Conservation (phyloP, 2,113 vertebrate species). For the Excalfactoria chinensis region DNA sequence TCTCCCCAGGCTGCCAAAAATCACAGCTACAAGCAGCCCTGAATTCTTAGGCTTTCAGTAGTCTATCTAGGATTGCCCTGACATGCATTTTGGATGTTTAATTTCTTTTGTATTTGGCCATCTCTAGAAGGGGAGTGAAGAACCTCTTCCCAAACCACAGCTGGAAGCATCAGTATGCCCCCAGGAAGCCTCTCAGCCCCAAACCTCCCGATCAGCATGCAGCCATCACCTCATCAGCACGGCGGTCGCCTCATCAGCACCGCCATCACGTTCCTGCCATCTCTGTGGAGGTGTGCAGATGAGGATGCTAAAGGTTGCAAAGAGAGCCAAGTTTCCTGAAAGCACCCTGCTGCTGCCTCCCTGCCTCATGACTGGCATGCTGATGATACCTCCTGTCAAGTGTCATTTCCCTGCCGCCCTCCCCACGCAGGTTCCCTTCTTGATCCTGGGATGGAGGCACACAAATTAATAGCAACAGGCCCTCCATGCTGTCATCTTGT, state of each 20-base stretch:
- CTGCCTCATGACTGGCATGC: slow-evolving; percentile 28
- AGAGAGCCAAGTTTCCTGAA: slow-evolving; percentile 21
- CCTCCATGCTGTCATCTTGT: rapidly evolving
- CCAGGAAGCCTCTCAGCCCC: not conserved
- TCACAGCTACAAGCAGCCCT: not conserved
- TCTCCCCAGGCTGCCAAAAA: slow-evolving; percentile 28
- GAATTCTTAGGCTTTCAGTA: not conserved
- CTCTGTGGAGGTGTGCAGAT: not conserved
- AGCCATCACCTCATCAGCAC: too few species aligned
- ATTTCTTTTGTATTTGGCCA: slow-evolving; percentile 6
- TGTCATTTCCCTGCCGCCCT: not conserved
- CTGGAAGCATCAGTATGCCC: not conserved
- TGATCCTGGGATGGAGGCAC: not conserved
- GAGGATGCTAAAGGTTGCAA: slow-evolving; percentile 24
- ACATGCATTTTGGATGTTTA: not conserved
- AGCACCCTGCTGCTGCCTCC: slow-evolving; percentile 28
- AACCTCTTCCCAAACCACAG: not conserved
- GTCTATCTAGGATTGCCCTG: not conserved
- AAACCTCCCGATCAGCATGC: not conserved
- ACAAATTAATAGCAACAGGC: not conserved
- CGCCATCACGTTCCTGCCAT: not conserved
- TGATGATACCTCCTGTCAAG: not conserved
- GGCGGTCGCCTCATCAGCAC: not conserved
- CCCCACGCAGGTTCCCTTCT: not conserved
- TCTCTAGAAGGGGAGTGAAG: not conserved